Base-by-base conservation (phyloP, 2,113 vertebrate genomes). In the Sinocyclocheilus maitianheensis region DNA sequence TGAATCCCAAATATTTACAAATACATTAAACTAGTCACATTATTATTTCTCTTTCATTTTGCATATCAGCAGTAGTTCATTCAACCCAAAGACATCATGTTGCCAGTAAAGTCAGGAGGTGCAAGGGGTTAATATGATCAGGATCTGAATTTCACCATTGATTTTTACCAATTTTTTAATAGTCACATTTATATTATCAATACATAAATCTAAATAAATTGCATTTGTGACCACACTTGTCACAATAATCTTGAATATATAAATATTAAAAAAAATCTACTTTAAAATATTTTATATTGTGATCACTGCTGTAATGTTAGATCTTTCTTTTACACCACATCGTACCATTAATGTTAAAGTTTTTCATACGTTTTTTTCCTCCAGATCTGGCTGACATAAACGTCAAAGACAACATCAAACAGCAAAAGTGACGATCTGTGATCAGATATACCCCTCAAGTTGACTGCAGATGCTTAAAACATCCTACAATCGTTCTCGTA, bases 1-100 rank as follows among this genome's bases (percentile, higher is more conserved):
- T 30, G 74, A 77, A 55, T 34, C 48, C 26, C 24, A 22, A 16
- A 71, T 82, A 82, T 82, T 53, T 82, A 82, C 63, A 82, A 80
- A 63, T 24, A 80, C 34, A 43, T 71, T 46, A 48, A 51, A 34
- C 51, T 53, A 53, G 13, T 53, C 13, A 13, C 13, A 46, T 16
- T 76, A 55, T 72, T 9, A 72, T 40, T 74, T 43, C 20, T 77
- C 46, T 9, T 77, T 26, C 46, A 55, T 9, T 77, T 53, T 77
- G 51, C 76, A 53, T 55, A 77, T 53, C 76, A 77, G 24, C 30
- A 53, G n/a, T 77, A 26, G 51, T 77, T 55, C 51, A 77, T 55
- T 55, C 76, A 53, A 34, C 16, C 58, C 40, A 81, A 80, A n/a
- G 22, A 63, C 60, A 77, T 55, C 51, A 58, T 1, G 46, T 37